phyloP scores from a whole-genome alignment of 1,140 invertebrate species.

The Cydia fagiglandana region DNA sequence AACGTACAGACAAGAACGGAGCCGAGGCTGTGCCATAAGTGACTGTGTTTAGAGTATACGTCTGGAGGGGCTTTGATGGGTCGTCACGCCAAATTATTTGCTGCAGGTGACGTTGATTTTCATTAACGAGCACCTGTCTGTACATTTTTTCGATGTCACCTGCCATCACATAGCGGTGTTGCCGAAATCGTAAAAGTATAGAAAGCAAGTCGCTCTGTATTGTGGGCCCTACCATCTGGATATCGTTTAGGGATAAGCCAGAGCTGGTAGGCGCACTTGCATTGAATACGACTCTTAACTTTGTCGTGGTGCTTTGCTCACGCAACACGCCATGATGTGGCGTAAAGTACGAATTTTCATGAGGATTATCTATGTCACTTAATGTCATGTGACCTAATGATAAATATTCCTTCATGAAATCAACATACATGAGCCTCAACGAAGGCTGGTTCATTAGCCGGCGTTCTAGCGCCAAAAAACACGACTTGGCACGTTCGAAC shows the following conservation, averaged over 20 bases:
- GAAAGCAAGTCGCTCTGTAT: slow-evolving; percentile 55
- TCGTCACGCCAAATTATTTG: slow-evolving; percentile 53
- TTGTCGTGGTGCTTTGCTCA: background rate
- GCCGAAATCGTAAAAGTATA: slow-evolving; percentile 39
- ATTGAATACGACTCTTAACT: background rate
- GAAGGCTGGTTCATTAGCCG: too few species aligned
- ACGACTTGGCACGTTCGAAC: too few species aligned
- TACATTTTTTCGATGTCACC: slow-evolving; percentile 66
- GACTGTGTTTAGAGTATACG: slow-evolving; percentile 22
- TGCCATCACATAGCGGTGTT: background rate
- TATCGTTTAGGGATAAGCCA: slow-evolving; percentile 47
- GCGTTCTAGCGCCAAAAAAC: too few species aligned
- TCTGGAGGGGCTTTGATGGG: slow-evolving; percentile 27
- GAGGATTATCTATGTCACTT: background rate
- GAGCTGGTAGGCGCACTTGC: background rate
- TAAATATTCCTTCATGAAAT: too few species aligned
- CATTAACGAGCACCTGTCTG: slow-evolving; percentile 51
- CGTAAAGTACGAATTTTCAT: background rate
- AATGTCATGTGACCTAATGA: background rate
- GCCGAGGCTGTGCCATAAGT: slow-evolving; percentile 36
- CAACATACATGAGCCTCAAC: too few species aligned
- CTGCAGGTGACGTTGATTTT: slow-evolving; percentile 48
- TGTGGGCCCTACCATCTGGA: slow-evolving; percentile 49
- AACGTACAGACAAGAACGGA: slow-evolving; percentile 1
- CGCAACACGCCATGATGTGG: background rate